Evolutionary conservation across 2,888 invertebrate genomes (phyloP), one percentile per base, ranked within the genome.

Genomic region (Aethes cnicana): DNA sequence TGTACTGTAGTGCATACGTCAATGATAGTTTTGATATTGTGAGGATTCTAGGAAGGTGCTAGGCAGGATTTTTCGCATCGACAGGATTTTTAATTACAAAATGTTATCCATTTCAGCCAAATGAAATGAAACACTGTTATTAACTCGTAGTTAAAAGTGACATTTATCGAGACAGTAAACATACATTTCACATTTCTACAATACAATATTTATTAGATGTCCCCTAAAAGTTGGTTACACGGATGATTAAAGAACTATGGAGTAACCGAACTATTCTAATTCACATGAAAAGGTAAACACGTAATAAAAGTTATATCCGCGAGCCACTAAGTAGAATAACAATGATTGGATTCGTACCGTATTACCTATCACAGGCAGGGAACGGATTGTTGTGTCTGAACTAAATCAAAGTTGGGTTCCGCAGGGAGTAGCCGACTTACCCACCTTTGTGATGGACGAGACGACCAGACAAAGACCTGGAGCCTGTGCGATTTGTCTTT

Each of bases 391-490:
- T 78, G 73, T 74, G 74, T 81, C 80, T 79, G 74, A 85, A 85
- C 84, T 83, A 79, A 84, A 86, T 85, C 81, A 84, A 86, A 86
- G 77, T 86, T 85, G 79, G 77, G 74, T 75, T 80, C 84, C 85
- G 68, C 58, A 65, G 84, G 80, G 84, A 80, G 67, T 66, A 58
- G 60, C 63, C 68, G 65, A 67, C 70, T 61, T 66, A 64, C 61
- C 70, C 66, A 72, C 74, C 70, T 73, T 72, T 71, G 64, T 54
- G 59, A 56, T 37, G 43, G 50, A 50, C 28, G 43, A 50, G 23
- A 44, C 43, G 32, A 28, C n/a, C 11, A 12, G 6, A 28, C 28
- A 3, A 9, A 11, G 26, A 26, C 26, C 4, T 26, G 1, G 14
- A 26, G 35, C 26, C 20, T 35, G 44, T 18, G 7, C 14, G 18